Evolutionary conservation across 2,797 vertebrate species (phyloP).

Genomic region (Rallus crepitans): DNA sequence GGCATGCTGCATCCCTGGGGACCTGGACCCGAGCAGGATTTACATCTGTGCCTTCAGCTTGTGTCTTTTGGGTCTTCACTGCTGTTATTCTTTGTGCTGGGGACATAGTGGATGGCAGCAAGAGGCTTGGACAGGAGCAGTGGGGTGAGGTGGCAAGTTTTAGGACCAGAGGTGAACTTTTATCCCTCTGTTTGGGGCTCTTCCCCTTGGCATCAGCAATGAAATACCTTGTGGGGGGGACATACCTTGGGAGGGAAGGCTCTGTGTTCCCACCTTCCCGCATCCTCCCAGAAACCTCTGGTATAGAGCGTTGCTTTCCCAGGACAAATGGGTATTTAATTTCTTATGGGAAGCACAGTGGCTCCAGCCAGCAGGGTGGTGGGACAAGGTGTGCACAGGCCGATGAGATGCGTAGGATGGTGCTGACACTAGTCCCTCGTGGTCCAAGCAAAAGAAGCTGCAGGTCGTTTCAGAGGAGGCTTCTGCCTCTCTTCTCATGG

Average conservation of each 20-base stretch:
- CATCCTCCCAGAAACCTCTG: fast-evolving
- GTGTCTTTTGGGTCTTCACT: neutral
- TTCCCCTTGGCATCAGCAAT: neutral
- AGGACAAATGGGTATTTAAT: neutral
- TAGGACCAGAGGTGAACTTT: neutral
- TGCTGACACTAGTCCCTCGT: neutral
- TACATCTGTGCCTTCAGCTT: neutral
- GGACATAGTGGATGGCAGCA: neutral
- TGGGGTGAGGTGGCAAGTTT: neutral
- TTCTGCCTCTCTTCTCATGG: neutral
- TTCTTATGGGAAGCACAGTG: neutral
- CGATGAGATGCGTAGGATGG: fast-evolving
- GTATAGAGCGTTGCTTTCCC: neutral
- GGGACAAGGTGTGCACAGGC: neutral
- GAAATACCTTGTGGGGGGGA: neutral
- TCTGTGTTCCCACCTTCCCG: neutral
- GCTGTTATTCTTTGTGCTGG: neutral
- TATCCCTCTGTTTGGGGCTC: neutral
- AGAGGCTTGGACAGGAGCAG: neutral
- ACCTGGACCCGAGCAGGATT: neutral
- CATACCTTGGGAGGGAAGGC: neutral
- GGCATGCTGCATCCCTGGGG: neutral
- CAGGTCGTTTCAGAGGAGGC: neutral
- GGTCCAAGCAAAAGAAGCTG: neutral
- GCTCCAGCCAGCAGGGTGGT: neutral